A percentile compares a stretch with the other conserved stretches of the same genome.
These are phyloP conservation scores for Ondatra zibethicus DNA, from an alignment of 2,113 vertebrate genomes.

Conservation along the genomic window DNA sequence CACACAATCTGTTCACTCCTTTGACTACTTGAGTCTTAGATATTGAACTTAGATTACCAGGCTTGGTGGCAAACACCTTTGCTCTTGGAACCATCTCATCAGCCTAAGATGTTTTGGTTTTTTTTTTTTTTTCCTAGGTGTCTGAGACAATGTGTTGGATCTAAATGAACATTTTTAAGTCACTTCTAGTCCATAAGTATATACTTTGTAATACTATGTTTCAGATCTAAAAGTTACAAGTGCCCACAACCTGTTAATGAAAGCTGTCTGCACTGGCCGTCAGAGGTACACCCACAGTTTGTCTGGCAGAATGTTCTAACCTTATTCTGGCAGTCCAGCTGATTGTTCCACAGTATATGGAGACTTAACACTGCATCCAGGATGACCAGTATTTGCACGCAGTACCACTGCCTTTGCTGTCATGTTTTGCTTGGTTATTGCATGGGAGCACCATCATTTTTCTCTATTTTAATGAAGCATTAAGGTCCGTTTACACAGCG, in stretches of 20 bases:
- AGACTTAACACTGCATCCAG: background rate
- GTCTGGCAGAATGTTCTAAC: background rate
- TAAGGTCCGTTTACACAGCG: slow-evolving; percentile 84
- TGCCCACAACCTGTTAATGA: background rate
- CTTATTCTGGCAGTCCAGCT: no score
- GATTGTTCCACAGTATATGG: background rate
- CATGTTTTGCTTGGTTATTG: slow-evolving; percentile 54
- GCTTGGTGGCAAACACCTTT: background rate
- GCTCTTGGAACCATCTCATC: background rate
- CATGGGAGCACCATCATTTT: slow-evolving; percentile 70
- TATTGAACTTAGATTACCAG: background rate
- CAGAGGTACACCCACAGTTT: background rate
- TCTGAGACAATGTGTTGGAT: background rate
- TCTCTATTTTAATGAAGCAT: slow-evolving; percentile 86
- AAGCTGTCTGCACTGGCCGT: background rate
- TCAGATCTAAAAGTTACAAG: background rate
- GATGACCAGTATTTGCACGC: background rate
- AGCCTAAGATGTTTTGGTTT: background rate
- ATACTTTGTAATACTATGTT: background rate
- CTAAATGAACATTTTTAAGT: background rate
- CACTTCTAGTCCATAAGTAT: background rate
- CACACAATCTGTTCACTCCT: background rate
- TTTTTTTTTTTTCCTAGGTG: background rate
- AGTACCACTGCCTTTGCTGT: background rate
- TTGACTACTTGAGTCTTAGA: background rate